These are phyloP conservation scores for Drosophila bifasciata DNA, from an alignment of 1,140 invertebrate species.

Conservation along the genomic window DNA sequence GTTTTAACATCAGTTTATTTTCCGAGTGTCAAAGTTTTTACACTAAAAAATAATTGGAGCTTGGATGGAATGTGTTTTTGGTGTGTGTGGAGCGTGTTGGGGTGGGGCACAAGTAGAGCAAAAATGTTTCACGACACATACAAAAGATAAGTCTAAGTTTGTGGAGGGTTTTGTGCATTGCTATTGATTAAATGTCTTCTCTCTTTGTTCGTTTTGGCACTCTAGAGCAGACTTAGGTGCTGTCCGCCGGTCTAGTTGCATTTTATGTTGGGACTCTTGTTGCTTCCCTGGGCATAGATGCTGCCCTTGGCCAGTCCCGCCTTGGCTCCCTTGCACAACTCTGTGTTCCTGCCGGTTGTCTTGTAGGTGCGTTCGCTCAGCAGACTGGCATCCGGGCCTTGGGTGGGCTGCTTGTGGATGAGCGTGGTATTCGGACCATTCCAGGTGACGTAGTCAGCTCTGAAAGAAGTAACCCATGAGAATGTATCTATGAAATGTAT, in stretches of 20 bases:
- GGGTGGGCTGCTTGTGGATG: conserved; percentile 83
- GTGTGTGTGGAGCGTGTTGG: conserved; percentile 16
- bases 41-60: conserved; percentile 62
- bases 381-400: conserved; percentile 85
- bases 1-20: conserved; percentile 67
- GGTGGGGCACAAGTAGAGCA: conserved; percentile 46
- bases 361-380: conserved; percentile 84
- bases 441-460: conserved; percentile 89
- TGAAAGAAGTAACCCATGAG: conserved; percentile 61
- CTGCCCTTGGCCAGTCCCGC: conserved; percentile 88
- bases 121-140: conserved; percentile 55
- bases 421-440: conserved; percentile 87
- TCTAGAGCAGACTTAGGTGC: conserved; percentile 11
- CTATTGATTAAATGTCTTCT: conserved; percentile 17
- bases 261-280: conserved; percentile 81
- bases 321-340: conserved; percentile 87
- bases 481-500: background rate
- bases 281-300: conserved; percentile 86
- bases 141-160: conserved; percentile 50
- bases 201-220: conserved; percentile 55
- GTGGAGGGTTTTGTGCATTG: conserved; percentile 45
- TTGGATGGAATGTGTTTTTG: conserved; percentile 67
- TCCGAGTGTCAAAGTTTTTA: conserved; percentile 31
- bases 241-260: conserved; percentile 67
- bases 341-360: conserved; percentile 86